Conservation (phyloP, 2,797 vertebrate species). For the Stomatorhinus walkeri region DNA sequence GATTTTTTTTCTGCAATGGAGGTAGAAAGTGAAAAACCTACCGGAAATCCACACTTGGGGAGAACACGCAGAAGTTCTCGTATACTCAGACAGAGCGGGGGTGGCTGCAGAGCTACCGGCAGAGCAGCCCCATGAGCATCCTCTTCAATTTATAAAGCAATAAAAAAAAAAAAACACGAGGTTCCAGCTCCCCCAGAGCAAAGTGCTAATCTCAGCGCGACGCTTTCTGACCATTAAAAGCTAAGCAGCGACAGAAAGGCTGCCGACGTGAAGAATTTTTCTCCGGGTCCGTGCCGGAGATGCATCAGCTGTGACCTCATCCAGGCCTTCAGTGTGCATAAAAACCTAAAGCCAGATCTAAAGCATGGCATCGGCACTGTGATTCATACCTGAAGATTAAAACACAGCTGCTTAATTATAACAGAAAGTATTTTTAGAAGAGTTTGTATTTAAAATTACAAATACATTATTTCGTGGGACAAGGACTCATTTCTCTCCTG, state of each 20-base stretch:
- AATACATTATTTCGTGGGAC: neutral
- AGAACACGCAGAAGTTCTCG: neutral
- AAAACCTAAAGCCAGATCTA: neutral
- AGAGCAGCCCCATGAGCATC: neutral
- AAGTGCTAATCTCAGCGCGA: neutral
- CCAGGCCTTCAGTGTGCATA: neutral
- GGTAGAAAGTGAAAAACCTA: neutral
- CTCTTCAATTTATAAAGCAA: neutral
- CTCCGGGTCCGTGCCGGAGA: neutral
- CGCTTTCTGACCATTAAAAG: neutral
- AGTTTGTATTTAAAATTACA: neutral
- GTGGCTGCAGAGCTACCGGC: neutral
- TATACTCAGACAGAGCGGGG: neutral
- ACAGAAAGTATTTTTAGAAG: neutral
- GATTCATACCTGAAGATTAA: neutral
- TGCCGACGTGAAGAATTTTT: neutral
- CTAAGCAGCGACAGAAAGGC: neutral
- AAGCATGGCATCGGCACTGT: neutral
- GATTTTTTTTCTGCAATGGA: neutral
- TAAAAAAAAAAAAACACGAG: neutral
- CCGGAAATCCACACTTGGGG: neutral
- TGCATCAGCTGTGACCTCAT: neutral
- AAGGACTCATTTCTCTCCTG: slow-evolving; percentile 16
- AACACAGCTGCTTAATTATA: neutral
- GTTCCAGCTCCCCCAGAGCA: neutral